Base-by-base conservation (phyloP, 2,888 invertebrate genomes). In the Drosophila robusta region DNA sequence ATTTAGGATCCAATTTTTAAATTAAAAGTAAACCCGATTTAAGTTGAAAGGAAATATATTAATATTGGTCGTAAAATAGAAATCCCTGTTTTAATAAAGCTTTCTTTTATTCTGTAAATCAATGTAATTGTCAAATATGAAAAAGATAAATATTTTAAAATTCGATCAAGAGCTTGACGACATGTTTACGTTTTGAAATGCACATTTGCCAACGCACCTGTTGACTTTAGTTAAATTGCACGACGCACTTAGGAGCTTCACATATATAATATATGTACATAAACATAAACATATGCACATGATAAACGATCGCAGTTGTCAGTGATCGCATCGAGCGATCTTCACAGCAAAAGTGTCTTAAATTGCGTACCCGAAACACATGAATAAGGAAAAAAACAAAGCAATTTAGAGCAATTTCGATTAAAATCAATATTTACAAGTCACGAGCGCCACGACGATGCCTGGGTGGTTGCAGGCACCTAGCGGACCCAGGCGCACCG, bases 361-460 rank as follows among this genome's bases (percentile, higher is more conserved):
- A 89, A 84, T 80, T 85, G 80, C 77, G 62, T 71, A 55, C 44
- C 66, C 70, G 42, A 77, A 69, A 61, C 70, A 72, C 68, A 75
- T 60, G 66, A 50, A 70, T 60, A 16, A 0, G 6, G 22, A 9
- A n/a, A 29, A 47, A 26, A 36, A 38, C 34, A 29, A 83, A 71
- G 82, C 75, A 81, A 87, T 90, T 90, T 86, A 77, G 77, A 80
- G 85, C 90, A 87, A 90, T 90, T 90, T 90, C 88, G 90, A 90
- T 90, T 89, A 89, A 90, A 90, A 90, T 90, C 90, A 90, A 90
- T 90, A 90, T 86, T 82, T 74, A 77, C 78, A 83, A 75, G 79
- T 71, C 70, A 71, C 73, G 63, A 75, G 68, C 80, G 67, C 66
- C 68, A 67, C 42, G 51, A 49, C 60, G 55, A 42, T 44, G 58